Conservation (phyloP, 1,140 invertebrate species). For the Trigoniulus corallinus region DNA sequence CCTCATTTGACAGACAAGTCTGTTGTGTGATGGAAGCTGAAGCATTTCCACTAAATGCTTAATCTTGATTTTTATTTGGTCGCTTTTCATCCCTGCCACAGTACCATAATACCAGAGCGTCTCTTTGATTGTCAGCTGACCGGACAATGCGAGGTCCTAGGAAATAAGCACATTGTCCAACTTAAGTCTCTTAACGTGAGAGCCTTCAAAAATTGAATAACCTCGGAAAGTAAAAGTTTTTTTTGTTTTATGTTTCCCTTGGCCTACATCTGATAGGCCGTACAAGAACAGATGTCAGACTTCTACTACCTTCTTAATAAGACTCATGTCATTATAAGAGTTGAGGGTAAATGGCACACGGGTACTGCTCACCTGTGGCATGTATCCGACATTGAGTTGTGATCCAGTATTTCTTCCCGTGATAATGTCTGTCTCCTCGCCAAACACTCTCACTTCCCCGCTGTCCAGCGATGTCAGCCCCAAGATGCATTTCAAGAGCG, state of each 20-base stretch:
- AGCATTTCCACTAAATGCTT: conserved; percentile 78
- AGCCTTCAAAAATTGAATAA: too few relatives aligned
- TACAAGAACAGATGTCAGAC: too few relatives aligned
- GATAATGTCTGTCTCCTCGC: conserved; percentile 26
- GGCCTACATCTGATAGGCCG: too few relatives aligned
- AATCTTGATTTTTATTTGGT: conserved; percentile 59
- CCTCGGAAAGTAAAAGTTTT: too few relatives aligned
- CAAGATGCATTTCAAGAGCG: conserved; percentile 70
- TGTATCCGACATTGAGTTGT: conserved; percentile 63
- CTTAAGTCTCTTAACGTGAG: too few relatives aligned
- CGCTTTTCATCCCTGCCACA: conserved; percentile 73
- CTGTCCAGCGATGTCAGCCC: conserved; percentile 59
- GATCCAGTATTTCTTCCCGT: conserved; percentile 70
- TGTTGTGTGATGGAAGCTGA: conserved; percentile 64
- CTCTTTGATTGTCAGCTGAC: conserved; percentile 84
- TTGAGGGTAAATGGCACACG: conserved; percentile 7
- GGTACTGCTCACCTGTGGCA: conserved; percentile 45
- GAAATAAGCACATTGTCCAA: too few relatives aligned
- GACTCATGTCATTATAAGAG: too few relatives aligned
- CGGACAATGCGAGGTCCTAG: conserved; percentile 80
- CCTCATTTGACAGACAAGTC: conserved; percentile 76
- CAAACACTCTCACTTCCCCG: conserved; percentile 49
- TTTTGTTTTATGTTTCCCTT: too few relatives aligned
- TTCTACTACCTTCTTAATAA: too few relatives aligned
- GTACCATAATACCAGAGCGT: conserved; percentile 94